Conservation (phyloP, 92 coral and sea anemone genomes). For the Heliopora coerulea region DNA sequence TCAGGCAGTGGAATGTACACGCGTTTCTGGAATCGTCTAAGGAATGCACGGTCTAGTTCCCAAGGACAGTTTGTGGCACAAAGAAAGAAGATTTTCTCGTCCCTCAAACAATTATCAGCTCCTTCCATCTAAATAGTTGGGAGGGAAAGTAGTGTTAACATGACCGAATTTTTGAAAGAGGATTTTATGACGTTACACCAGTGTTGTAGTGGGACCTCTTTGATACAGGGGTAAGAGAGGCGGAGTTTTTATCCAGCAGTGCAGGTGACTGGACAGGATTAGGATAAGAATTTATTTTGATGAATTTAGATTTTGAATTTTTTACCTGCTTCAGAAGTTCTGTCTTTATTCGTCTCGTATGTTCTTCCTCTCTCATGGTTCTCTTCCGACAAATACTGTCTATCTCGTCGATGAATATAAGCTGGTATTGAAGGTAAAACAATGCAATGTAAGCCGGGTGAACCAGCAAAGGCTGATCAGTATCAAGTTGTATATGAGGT, state of each 20-base stretch:
- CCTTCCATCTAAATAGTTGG: constrained; percentile 82
- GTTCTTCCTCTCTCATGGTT: constrained; percentile 82
- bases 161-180: neutral
- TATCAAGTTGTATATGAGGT: too few relatives aligned
- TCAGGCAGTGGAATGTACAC: constrained; percentile 96
- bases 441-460: too few relatives aligned
- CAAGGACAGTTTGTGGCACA: constrained; percentile 99
- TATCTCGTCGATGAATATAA: constrained; percentile 92
- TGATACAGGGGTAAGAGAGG: neutral
- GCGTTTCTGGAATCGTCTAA: constrained; percentile 91
- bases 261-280: too few relatives aligned
- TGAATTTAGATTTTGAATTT: neutral
- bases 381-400: constrained; percentile 95
- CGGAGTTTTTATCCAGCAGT: neutral
- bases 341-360: constrained; percentile 90
- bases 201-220: too few relatives aligned
- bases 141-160: neutral
- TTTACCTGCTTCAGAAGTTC: constrained; percentile 89
- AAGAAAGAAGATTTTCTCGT: constrained; percentile 73
- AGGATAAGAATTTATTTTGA: too few relatives aligned
- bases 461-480: too few relatives aligned
- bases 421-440: constrained; percentile 49
- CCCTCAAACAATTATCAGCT: constrained; percentile 53
- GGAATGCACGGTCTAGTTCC: constrained; percentile 96
- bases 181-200: too few relatives aligned